Evolutionary conservation across 2,888 invertebrate species (phyloP), one percentile per base, ranked within the genome.

Genomic region (Acronicta aceris): DNA sequence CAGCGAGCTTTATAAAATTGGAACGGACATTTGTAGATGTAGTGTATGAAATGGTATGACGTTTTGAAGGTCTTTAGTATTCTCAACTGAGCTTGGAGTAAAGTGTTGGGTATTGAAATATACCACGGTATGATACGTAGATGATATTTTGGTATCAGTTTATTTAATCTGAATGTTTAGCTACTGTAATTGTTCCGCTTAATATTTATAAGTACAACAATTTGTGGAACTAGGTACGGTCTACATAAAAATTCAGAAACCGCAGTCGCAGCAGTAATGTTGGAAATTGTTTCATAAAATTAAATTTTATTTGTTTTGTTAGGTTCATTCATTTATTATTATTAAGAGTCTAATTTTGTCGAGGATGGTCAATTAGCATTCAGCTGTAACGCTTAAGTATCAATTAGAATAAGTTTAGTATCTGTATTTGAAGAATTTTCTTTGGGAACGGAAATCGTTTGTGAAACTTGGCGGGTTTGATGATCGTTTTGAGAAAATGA

Each of bases 331-430:
- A n/a, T n/a, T n/a, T n/a, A n/a, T n/a, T n/a, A n/a, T n/a, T n/a
- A n/a, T n/a, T n/a, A n/a, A n/a, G 7, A 47, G 51, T 47, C 21
- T 57, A 10, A 52, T 52, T 57, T 40, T n/a, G 17, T 9, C 17
- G 5, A 48, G 27, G 47, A 0, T 40, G 48, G 53, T 68, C 53
- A 59, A 49, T 59, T 51, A 59, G 17, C 45, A 59, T 66, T 65
- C 21, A 16, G 10, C 40, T 58, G 43, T 61, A 43, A 48, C 40
- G 3, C 43, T 27, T 17, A 65, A 74, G 54, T 59, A 59, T 59
- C 68, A 65, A 74, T 72, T 62, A 62, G 38, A 66, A 60, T 59
- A 69, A 69, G 50, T 62, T 65, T n/a, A 8, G 30, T 55, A 6
- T 16, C 21, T 65, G 52, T 58, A 47, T 63, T 65, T 51, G 42